Evolutionary conservation across 2,113 vertebrate species (phyloP).

Genomic region (Alexandromys fortis): DNA sequence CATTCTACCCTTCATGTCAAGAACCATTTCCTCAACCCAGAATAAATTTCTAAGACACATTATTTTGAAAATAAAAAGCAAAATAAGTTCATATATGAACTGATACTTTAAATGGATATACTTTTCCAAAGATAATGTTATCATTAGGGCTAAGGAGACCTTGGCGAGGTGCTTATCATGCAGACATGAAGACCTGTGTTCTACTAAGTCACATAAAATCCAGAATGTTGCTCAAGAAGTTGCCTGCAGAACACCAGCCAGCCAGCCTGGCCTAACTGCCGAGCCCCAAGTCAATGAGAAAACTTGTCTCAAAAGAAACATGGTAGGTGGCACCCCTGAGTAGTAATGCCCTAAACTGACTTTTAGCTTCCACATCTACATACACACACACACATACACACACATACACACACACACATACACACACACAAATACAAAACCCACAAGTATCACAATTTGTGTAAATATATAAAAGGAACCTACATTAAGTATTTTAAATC

Average conservation of each 20-base stretch:
- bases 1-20: not conserved
- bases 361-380: too few species aligned
- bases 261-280: not conserved
- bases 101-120: not conserved
- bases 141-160: not conserved
- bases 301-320: not conserved
- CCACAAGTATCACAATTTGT: not conserved
- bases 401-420: not conserved
- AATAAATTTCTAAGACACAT: conserved; percentile 55
- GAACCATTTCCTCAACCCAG: conserved; percentile 42
- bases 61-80: not conserved
- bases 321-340: not conserved
- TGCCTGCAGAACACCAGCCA: not conserved
- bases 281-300: not conserved
- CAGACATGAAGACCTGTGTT: not conserved
- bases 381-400: not conserved
- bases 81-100: conserved; percentile 49
- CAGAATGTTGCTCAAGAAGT: not conserved
- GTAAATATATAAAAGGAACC: conserved; percentile 34
- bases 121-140: not conserved
- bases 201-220: not conserved
- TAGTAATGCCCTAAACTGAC: too few species aligned
- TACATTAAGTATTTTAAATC: conserved; percentile 18
- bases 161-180: not conserved
- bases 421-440: not conserved